Evolutionary conservation across 2,797 vertebrate species (phyloP).

Genomic region (Zenarchopterus dispar): DNA sequence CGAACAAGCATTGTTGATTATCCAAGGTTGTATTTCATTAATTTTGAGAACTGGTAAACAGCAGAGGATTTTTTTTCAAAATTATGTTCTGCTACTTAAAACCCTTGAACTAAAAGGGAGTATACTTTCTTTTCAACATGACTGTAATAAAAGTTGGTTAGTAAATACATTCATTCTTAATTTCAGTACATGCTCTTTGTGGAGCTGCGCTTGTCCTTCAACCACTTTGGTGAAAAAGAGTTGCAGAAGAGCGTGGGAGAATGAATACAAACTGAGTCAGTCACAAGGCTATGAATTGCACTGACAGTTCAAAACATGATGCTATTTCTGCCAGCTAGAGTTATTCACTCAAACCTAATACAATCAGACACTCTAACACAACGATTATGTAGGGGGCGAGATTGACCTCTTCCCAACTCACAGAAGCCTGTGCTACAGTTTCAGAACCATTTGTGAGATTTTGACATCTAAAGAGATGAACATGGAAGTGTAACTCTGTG

Average conservation of each 20-base stretch:
- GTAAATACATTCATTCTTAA: constrained; percentile 60
- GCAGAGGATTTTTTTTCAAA: no score
- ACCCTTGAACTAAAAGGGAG: no score
- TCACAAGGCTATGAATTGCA: constrained; percentile 66
- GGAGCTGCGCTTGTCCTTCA: constrained; percentile 59
- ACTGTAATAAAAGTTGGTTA: constrained; percentile 15
- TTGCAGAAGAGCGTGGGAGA: constrained; percentile 69
- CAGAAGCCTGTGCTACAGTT: constrained; percentile 53
- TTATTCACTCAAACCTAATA: constrained; percentile 78
- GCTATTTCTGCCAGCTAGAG: constrained; percentile 76
- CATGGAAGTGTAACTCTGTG: background rate
- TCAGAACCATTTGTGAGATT: constrained; percentile 50
- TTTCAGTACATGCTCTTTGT: constrained; percentile 10
- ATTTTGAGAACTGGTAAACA: no score
- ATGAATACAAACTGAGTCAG: constrained; percentile 75
- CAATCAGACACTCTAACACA: constrained; percentile 77
- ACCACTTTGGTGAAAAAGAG: constrained; percentile 37
- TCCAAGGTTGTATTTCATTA: no score
- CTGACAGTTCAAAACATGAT: constrained; percentile 76
- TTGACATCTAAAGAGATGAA: constrained; percentile 21
- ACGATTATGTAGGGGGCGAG: constrained; percentile 66
- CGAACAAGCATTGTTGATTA: no score
- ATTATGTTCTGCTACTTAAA: no score
- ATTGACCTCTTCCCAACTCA: constrained; percentile 71
- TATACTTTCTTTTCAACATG: no score